Evolutionary conservation across 2,113 vertebrate genomes (phyloP), one percentile per base, ranked within the genome.

Genomic region (Heterochromis multidens): DNA sequence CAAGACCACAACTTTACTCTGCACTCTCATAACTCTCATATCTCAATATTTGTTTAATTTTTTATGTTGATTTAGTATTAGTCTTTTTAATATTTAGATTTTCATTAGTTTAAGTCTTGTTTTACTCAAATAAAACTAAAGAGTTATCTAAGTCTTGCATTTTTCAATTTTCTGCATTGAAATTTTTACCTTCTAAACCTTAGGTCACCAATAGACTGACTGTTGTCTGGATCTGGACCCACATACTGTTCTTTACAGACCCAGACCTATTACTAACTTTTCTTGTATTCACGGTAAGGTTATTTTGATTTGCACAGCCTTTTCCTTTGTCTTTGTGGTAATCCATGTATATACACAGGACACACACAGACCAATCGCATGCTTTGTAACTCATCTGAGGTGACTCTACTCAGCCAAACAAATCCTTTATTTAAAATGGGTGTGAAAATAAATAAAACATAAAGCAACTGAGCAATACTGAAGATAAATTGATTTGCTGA

Each of bases 221-320:
- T 9, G 33, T 40, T 33, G 33, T n/a, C n/a, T n/a, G n/a, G n/a
- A n/a, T n/a, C n/a, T n/a, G 62, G 43, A 46, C 23, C 25, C 63
- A 3, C 35, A 63, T 19, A 35, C 21, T n/a, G 61, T n/a, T 14
- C 33, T n/a, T 33, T 63, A 63, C 0, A 0, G 3, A 16, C 0
- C 37, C 37, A 37, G 35, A 9, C 37, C n/a, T n/a, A n/a, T n/a
- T n/a, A n/a, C n/a, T n/a, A n/a, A 35, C 33, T 7, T 63, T 65
- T 40, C 33, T 40, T 33, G 5, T 9, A 23, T 9, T 65, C 40
- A 40, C 62, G 13, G 19, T 13, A 63, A n/a, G 21, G 21, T 23
- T 65, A 1, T 16, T 65, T 65, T 65, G 1, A 40, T 0, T 9
- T 40, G 37, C 27, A 9, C 37, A 46, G 65, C 65, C 1, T 70